Evolutionary conservation across 1,140 invertebrate genomes (phyloP).

Genomic region (Manduca sexta): DNA sequence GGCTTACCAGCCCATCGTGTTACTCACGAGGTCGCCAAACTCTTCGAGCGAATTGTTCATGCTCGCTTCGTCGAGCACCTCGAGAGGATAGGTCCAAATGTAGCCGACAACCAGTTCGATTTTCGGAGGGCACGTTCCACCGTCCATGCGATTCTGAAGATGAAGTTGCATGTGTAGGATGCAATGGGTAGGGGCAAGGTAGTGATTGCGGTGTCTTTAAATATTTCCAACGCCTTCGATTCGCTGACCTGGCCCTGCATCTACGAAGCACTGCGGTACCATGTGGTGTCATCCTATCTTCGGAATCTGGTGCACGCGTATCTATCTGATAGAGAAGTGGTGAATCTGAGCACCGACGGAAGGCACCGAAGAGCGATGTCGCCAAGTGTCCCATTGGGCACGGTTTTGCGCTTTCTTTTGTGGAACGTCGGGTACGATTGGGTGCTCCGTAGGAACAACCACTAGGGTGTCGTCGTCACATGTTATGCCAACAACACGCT

Average conservation of each 20-base stretch:
- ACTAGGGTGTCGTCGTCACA: neutral
- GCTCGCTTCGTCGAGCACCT: too few relatives aligned
- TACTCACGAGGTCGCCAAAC: too few relatives aligned
- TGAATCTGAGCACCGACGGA: neutral
- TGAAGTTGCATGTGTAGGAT: too few relatives aligned
- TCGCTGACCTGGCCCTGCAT: neutral
- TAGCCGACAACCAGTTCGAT: too few relatives aligned
- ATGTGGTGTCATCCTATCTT: neutral
- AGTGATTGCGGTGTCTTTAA: too few relatives aligned
- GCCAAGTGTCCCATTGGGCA: neutral
- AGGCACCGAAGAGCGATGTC: neutral
- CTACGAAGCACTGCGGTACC: neutral
- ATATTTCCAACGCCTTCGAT: neutral
- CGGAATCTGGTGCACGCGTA: neutral
- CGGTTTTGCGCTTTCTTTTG: neutral
- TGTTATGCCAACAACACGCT: slow-evolving; percentile 1
- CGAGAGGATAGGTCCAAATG: too few relatives aligned
- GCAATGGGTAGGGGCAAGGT: too few relatives aligned
- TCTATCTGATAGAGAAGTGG: neutral
- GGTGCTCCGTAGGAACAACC: neutral
- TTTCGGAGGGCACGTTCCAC: too few relatives aligned
- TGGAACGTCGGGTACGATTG: neutral
- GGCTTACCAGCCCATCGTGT: too few relatives aligned
- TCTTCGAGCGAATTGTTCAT: too few relatives aligned
- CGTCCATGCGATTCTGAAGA: too few relatives aligned